Evolutionary conservation across 64 coral and sea anemone species (phyloP), one percentile per base, ranked within the genome.

Genomic region (Stichodactyla mertensii): DNA sequence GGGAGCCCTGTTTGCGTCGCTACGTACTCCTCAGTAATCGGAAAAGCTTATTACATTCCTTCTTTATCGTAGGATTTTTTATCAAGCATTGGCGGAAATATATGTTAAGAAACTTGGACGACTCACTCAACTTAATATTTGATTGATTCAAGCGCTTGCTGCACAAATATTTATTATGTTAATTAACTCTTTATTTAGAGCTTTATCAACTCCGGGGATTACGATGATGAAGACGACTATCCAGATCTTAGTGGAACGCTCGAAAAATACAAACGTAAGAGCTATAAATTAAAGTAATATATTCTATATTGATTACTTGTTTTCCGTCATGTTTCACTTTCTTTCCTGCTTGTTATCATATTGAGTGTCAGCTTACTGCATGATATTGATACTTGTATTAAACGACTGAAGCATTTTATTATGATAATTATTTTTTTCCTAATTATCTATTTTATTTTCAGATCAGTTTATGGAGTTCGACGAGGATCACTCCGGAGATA

Each of bases 401-500:
- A 58, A 58, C 8, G 0, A 58, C 14, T 58, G 14, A 58, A 45
- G 36, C 36, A 3, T 58, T 58, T 58, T 58, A 58, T 58, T 58
- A 11, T 58, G 14, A 11, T 58, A 9, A 9, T 58, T 58, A 58
- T 58, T 58, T 58, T 58, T 58, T 11, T 2, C 36, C 36, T 45
- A 45, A 45, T 45, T 45, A 45, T 45, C 36, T 45, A 45, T 45
- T 45, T 45, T 45, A 45, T 45, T 45, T 13, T 71, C 57, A 98
- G 95, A 92, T 4, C 95, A 98, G 58, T 98, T 98, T 78, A 98
- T 98, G 95, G 95, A 98, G 89, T 98, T 94, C 51, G 95, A 98
- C 83, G 77, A 84, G 19, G 85, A 98, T 20, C 85, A 94, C 57
- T 98, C 95, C 0, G 95, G 95, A 4, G 95, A 98, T 83, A 98